Conservation (phyloP, 2,797 vertebrate species). For the Ctenochaetus hawaiiensis region DNA sequence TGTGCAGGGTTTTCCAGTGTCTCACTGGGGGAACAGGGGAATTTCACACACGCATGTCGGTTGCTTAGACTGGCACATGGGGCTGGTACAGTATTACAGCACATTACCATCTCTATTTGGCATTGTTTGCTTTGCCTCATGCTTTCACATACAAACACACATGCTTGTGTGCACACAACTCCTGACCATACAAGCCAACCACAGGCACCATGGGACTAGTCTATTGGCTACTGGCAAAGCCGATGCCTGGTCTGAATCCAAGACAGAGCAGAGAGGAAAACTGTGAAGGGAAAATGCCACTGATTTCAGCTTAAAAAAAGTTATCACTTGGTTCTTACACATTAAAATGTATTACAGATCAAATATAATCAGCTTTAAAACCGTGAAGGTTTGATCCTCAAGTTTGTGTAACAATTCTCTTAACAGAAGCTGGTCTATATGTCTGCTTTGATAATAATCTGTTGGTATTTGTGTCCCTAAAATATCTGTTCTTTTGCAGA, state of each 20-base stretch:
- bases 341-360: not conserved
- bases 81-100: conserved; percentile 77
- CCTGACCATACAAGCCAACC: conserved; percentile 80
- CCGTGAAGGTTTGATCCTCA: conserved; percentile 4
- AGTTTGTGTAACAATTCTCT: not conserved
- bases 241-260: conserved; percentile 77
- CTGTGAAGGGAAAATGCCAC: conserved; percentile 48
- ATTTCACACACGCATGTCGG: conserved; percentile 76
- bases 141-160: conserved; percentile 76
- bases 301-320: conserved; percentile 44
- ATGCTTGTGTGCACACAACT: conserved; percentile 67
- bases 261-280: conserved; percentile 58
- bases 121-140: conserved; percentile 77
- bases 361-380: conserved; percentile 29
- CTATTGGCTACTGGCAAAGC: conserved; percentile 78
- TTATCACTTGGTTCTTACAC: conserved; percentile 6
- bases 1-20: conserved; percentile 73
- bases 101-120: conserved; percentile 79
- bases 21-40: conserved; percentile 73
- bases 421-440: conserved; percentile 6
- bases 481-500: conserved; percentile 14
- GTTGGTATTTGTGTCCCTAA: conserved; percentile 27
- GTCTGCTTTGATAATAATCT: not conserved
- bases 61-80: conserved; percentile 77
- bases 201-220: conserved; percentile 77